Conservation (phyloP, 2,113 vertebrate species). For the Poeciliopsis turrubarensis region DNA sequence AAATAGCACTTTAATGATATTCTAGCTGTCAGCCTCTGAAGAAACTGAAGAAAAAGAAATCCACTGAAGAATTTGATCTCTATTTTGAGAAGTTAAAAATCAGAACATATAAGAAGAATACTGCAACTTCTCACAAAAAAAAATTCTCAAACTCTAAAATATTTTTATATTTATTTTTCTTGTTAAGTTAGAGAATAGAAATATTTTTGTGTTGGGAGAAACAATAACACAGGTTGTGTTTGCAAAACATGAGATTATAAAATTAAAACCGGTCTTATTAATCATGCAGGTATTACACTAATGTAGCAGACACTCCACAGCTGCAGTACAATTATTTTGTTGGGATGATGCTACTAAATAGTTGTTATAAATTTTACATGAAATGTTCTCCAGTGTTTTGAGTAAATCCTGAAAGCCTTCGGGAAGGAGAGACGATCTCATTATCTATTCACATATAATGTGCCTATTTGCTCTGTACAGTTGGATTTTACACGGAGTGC, state of each 20-base stretch:
- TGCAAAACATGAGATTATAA: background rate
- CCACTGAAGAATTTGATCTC: too few species aligned
- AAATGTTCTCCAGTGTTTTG: background rate
- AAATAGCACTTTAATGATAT: background rate
- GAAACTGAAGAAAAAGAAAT: background rate
- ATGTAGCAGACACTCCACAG: background rate
- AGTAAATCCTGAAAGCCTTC: background rate
- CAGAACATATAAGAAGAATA: background rate
- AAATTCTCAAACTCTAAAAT: background rate
- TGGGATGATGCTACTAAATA: background rate
- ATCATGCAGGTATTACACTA: background rate
- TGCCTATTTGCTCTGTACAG: background rate
- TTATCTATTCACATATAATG: background rate
- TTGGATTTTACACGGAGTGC: background rate
- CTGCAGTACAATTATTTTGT: background rate
- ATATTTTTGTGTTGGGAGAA: background rate
- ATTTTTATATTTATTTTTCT: background rate
- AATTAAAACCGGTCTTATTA: background rate
- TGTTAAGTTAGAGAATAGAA: background rate
- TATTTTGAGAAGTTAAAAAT: background rate
- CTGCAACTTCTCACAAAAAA: background rate
- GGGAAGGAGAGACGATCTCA: background rate
- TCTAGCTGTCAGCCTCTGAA: background rate
- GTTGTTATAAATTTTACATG: background rate
- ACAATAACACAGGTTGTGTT: too few species aligned